phyloP scores from a whole-genome alignment of 2,797 vertebrate species.

The Echiichthys vipera region DNA sequence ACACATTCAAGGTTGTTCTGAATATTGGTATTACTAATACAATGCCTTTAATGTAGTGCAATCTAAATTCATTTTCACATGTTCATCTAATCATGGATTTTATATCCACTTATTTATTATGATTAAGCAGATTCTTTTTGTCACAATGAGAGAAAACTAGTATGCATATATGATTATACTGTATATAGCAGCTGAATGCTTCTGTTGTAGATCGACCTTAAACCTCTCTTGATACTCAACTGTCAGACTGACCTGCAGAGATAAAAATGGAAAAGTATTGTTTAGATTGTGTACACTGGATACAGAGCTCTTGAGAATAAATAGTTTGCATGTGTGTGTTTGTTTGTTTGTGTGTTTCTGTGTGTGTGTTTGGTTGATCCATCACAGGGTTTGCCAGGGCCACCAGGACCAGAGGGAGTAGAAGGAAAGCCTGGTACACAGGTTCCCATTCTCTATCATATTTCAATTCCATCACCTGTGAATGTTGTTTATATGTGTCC shows the following conservation, averaged over 20 bases:
- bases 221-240: too few species aligned
- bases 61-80: not conserved
- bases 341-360: conserved; percentile 36
- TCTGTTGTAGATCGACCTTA: too few species aligned
- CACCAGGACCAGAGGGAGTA: conserved; percentile 85
- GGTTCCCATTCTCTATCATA: conserved; percentile 93
- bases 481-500: conserved; percentile 28
- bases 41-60: not conserved
- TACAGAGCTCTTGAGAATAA: not conserved
- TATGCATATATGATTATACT: too few species aligned
- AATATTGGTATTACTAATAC: not conserved
- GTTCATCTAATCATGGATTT: too few species aligned
- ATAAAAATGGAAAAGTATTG: too few species aligned
- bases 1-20: not conserved
- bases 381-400: conserved; percentile 86
- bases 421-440: conserved; percentile 99
- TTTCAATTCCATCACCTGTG: conserved; percentile 79
- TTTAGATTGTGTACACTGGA: not conserved
- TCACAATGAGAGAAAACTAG: too few species aligned
- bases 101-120: too few species aligned
- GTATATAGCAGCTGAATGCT: too few species aligned
- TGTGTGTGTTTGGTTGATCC: conserved; percentile 42
- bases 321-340: conserved; percentile 22
- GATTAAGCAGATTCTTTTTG: too few species aligned
- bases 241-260: too few species aligned